Percentiles rank a stretch among this genome's conserved stretches.
These are phyloP conservation scores for Varecia variegata DNA, from an alignment of 2,797 vertebrate species.

Conservation along the genomic window DNA sequence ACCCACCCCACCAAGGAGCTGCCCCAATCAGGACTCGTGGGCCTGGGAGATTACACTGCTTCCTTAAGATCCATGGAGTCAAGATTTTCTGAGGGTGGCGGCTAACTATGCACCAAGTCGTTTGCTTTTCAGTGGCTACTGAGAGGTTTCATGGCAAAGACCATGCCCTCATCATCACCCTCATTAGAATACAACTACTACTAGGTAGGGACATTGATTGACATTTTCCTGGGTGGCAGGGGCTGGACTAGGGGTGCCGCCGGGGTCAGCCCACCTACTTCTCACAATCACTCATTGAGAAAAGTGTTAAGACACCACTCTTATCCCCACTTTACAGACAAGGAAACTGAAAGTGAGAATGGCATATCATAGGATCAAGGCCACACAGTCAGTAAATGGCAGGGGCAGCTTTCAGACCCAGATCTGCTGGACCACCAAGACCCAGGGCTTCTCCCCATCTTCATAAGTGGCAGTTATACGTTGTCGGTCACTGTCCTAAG, in stretches of 20 bases:
- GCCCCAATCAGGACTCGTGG: background rate
- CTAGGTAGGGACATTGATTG: background rate
- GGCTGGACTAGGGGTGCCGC: background rate
- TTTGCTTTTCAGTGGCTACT: background rate
- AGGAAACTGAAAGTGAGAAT: background rate
- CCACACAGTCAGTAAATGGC: accelerated
- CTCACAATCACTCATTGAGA: background rate
- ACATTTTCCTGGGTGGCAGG: background rate
- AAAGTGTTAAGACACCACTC: too few species aligned
- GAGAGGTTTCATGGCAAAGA: background rate
- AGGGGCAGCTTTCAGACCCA: background rate
- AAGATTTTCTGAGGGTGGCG: background rate
- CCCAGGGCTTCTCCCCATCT: background rate
- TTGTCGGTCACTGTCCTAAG: background rate
- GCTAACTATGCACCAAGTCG: background rate
- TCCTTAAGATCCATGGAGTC: background rate
- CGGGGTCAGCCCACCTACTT: background rate
- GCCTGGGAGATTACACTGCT: background rate
- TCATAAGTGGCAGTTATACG: accelerated
- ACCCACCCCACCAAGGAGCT: background rate
- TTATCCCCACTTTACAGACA: background rate
- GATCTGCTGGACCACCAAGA: background rate
- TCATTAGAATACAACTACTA: accelerated
- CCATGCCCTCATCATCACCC: accelerated
- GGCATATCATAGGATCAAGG: background rate